These are phyloP conservation scores for Hippocampus abdominalis DNA, from an alignment of 2,113 vertebrate genomes.

Conservation along the genomic window DNA sequence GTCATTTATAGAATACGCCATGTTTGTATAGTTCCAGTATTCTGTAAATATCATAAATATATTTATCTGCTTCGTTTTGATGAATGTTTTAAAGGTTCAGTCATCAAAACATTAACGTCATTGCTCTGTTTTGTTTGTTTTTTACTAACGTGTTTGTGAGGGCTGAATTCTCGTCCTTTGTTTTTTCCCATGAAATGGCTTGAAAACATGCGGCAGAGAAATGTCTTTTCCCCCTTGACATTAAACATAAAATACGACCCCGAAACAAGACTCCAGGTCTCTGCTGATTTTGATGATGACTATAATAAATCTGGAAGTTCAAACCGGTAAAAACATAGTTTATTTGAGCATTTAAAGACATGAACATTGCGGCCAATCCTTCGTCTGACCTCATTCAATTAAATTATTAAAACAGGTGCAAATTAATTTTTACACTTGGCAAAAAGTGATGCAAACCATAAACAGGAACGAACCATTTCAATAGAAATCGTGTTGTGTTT, in stretches of 20 bases:
- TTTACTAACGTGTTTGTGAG: constrained; percentile 62
- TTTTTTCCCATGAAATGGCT: constrained; percentile 69
- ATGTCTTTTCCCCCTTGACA: constrained; percentile 46
- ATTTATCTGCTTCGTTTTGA: constrained; percentile 72
- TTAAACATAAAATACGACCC: constrained; percentile 59
- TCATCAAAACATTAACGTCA: constrained; percentile 43
- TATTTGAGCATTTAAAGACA: too few relatives aligned
- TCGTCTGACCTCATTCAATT: too few relatives aligned
- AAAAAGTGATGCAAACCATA: background rate
- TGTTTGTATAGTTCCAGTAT: constrained; percentile 89
- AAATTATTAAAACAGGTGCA: too few relatives aligned
- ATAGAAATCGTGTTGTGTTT: background rate
- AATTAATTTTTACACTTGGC: background rate
- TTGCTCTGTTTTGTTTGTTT: constrained; percentile 49
- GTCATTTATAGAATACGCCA: constrained; percentile 80
- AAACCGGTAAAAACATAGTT: background rate
- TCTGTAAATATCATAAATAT: constrained; percentile 91
- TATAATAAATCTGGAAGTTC: background rate
- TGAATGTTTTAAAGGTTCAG: constrained; percentile 70
- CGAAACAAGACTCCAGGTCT: constrained; percentile 7
- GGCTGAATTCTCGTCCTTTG: constrained; percentile 41
- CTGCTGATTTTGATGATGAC: background rate
- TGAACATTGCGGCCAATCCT: too few relatives aligned
- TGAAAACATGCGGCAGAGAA: constrained; percentile 36
- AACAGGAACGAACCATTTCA: background rate